phyloP scores from a whole-genome alignment of 2,888 invertebrate species.

The Apodemia mormo region DNA sequence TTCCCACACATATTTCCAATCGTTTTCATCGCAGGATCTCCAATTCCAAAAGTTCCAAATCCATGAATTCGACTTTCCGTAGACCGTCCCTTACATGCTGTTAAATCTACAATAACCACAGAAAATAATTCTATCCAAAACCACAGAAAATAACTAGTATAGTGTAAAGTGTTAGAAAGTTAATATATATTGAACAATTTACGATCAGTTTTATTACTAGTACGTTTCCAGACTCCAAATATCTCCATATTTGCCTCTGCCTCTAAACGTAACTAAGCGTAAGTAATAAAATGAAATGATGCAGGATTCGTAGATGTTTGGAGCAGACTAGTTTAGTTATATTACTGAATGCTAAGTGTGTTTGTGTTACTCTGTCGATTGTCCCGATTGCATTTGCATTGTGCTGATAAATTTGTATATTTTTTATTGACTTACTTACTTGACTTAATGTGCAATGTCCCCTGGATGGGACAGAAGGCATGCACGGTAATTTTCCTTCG shows the following conservation, averaged over 20 bases:
- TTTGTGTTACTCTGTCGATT: too few species aligned
- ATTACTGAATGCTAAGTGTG: background rate
- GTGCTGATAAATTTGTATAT: background rate
- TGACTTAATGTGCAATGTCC: too few species aligned
- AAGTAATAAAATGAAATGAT: conserved; percentile 15
- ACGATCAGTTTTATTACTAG: conserved; percentile 10
- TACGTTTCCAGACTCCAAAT: conserved; percentile 11
- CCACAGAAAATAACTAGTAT: background rate
- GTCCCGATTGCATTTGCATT: too few species aligned
- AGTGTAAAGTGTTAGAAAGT: background rate
- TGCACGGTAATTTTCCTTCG: too few species aligned
- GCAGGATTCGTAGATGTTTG: background rate
- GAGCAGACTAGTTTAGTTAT: background rate
- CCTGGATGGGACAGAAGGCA: too few species aligned
- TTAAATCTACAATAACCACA: too few species aligned
- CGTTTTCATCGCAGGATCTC: too few species aligned
- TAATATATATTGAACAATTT: conserved; percentile 5
- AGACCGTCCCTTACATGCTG: too few species aligned
- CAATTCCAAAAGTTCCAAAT: too few species aligned
- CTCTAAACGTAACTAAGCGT: conserved; percentile 2
- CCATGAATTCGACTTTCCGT: too few species aligned
- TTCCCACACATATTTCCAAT: too few species aligned
- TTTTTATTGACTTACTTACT: too few species aligned
- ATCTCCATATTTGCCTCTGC: conserved; percentile 1
- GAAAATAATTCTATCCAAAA: background rate